A percentile compares a stretch with the other conserved stretches of the same genome.
phyloP scores from a whole-genome alignment of 2,797 vertebrate species.

The Streptopelia turtur region DNA sequence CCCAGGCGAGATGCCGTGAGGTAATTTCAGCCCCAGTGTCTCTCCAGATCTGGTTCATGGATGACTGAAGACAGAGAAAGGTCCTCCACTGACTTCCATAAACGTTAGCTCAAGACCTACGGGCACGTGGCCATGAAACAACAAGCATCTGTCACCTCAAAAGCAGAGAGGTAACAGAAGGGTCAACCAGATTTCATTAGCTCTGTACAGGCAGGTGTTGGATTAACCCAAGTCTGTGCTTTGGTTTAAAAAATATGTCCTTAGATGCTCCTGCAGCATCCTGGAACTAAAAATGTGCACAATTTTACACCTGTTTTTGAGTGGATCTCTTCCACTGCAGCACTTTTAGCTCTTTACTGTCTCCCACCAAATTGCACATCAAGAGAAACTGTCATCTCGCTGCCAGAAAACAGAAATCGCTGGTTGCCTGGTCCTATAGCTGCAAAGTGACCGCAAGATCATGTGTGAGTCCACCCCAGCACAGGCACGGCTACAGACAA shows the following conservation, averaged over 20 bases:
- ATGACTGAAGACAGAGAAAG: not conserved
- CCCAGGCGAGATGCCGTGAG: not conserved
- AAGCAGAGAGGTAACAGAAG: not conserved
- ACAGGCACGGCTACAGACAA: not conserved
- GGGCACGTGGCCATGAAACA: not conserved
- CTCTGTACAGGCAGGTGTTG: not conserved
- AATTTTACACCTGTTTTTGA: not conserved
- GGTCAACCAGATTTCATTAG: not conserved
- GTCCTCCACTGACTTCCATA: not conserved
- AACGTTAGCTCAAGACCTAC: not conserved
- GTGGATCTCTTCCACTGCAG: not conserved
- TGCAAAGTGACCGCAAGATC: not conserved
- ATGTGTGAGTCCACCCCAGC: rapidly evolving
- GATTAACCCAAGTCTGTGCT: not conserved
- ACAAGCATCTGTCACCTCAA: not conserved
- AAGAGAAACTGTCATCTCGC: not conserved
- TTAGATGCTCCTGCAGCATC: not conserved
- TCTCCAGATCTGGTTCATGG: not conserved
- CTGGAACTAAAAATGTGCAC: not conserved
- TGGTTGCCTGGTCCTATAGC: rapidly evolving
- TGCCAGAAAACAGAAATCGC: not conserved
- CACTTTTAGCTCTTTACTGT: not conserved
- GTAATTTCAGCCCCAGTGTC: not conserved
- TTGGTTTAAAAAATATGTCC: not conserved
- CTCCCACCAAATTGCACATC: not conserved